Evolutionary conservation across 1,140 invertebrate genomes (phyloP).

Genomic region (Cotesia typhae): DNA sequence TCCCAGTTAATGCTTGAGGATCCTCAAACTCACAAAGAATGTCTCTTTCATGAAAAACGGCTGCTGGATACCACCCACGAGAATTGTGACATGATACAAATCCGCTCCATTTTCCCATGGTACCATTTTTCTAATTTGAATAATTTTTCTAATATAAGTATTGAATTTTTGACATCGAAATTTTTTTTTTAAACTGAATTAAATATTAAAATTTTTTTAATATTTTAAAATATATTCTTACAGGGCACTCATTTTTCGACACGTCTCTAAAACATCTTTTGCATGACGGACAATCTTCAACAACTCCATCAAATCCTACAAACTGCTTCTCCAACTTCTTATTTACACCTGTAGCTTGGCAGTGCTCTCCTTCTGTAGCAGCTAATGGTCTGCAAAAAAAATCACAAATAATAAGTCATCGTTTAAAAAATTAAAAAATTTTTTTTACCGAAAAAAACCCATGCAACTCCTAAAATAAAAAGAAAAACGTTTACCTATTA

Average conservation of each 20-base stretch:
- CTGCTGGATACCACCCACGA: conserved; percentile 71
- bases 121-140: conserved; percentile 37
- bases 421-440: too few species aligned
- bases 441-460: too few species aligned
- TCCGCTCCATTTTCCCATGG: conserved; percentile 65
- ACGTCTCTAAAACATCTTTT: conserved; percentile 66
- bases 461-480: conserved; percentile 34
- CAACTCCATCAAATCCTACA: conserved; percentile 61
- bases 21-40: conserved; percentile 65
- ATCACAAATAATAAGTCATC: conserved; percentile 9
- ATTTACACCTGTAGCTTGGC: conserved; percentile 66
- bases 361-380: conserved; percentile 62
- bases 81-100: conserved; percentile 69
- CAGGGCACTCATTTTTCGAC: conserved; percentile 55
- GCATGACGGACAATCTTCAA: conserved; percentile 63
- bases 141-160: conserved; percentile 32
- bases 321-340: conserved; percentile 56
- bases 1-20: conserved; percentile 60
- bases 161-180: background rate
- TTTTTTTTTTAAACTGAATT: conserved; percentile 1
- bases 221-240: conserved; percentile 42
- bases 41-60: conserved; percentile 66
- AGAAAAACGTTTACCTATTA: conserved; percentile 47
- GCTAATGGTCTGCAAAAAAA: conserved; percentile 51
- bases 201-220: too few species aligned